Evolutionary conservation across 2,888 invertebrate species (phyloP).

Genomic region (Drosophila anceps): DNA sequence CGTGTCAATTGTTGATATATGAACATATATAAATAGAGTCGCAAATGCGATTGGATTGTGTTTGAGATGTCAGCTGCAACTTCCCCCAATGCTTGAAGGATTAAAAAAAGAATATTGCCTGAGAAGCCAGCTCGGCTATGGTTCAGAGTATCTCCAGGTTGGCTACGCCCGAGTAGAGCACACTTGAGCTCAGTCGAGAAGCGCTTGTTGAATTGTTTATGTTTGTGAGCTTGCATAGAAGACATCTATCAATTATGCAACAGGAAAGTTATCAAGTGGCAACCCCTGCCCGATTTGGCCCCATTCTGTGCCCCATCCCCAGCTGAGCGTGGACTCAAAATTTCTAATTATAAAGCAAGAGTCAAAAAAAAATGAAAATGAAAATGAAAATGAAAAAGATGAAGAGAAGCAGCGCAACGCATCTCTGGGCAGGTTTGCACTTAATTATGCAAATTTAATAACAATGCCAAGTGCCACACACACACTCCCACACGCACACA

Average conservation of each 20-base stretch:
- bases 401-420: slow-evolving; percentile 36
- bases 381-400: slow-evolving; percentile 4
- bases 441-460: slow-evolving; percentile 79
- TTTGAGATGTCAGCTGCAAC: background rate
- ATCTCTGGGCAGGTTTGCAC: slow-evolving; percentile 58
- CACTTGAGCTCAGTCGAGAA: background rate
- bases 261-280: slow-evolving; percentile 2
- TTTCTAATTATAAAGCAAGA: slow-evolving; percentile 57
- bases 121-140: background rate
- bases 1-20: too few relatives aligned
- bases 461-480: slow-evolving; percentile 62
- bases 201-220: slow-evolving; percentile 10
- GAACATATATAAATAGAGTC: too few relatives aligned
- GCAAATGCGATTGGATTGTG: background rate
- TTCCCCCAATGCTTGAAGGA: too few relatives aligned
- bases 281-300: background rate
- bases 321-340: slow-evolving; percentile 23
- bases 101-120: too few relatives aligned
- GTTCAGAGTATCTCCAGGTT: background rate
- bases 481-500: slow-evolving; percentile 19
- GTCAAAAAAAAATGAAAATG: slow-evolving; percentile 17
- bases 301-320: background rate
- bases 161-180: background rate
- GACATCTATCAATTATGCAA: slow-evolving; percentile 12
- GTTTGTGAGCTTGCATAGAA: slow-evolving; percentile 2